phyloP scores from a whole-genome alignment of 2,888 invertebrate species.

The Syrista parreyssii region DNA sequence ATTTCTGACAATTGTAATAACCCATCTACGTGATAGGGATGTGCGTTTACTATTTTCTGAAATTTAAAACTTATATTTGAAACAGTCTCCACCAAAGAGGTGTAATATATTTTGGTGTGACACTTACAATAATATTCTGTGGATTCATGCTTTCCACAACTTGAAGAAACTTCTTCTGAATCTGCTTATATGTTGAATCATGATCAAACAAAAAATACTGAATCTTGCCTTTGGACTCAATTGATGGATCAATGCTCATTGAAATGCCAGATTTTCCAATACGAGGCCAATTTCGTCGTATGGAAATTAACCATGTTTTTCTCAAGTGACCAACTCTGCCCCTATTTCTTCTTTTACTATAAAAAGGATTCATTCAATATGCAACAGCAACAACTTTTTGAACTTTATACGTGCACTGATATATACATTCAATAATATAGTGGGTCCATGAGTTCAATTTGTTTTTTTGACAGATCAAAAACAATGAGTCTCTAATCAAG shows the following conservation, averaged over 20 bases:
- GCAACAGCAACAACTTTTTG: no score
- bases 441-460: no score
- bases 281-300: conserved; percentile 80
- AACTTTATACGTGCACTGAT: no score
- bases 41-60: conserved; percentile 75
- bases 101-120: not conserved
- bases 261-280: conserved; percentile 78
- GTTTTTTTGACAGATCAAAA: no score
- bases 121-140: conserved; percentile 77
- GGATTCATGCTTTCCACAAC: conserved; percentile 85
- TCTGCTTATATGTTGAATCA: conserved; percentile 77
- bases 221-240: conserved; percentile 61
- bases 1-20: conserved; percentile 85
- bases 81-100: not conserved
- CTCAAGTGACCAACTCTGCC: conserved; percentile 71
- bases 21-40: conserved; percentile 85
- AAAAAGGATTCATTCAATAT: conserved; percentile 23
- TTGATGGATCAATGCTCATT: conserved; percentile 74
- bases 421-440: no score
- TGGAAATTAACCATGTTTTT: conserved; percentile 75
- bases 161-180: conserved; percentile 80
- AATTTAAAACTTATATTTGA: conserved; percentile 28
- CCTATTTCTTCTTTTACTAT: conserved; percentile 71
- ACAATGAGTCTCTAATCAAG: no score
- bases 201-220: conserved; percentile 82